Conservation (phyloP, 2,113 vertebrate genomes). For the Heterotis niloticus region DNA sequence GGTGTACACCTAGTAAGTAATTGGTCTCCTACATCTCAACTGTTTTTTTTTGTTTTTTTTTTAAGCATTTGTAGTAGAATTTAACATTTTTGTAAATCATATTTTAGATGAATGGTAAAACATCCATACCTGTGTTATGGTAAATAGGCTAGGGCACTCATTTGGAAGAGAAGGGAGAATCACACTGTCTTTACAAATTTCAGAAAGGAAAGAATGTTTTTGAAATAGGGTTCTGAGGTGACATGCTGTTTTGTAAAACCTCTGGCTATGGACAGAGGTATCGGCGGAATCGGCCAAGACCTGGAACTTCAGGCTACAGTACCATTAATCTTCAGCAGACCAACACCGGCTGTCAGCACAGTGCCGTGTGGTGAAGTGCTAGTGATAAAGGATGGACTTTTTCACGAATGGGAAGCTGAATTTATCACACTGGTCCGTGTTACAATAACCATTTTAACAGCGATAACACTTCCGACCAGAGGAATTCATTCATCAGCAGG, state of each 20-base stretch:
- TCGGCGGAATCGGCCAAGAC: not conserved
- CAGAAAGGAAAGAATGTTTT: not conserved
- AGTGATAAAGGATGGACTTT: slow-evolving; percentile 16
- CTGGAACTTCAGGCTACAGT: not conserved
- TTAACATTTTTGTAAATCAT: not conserved
- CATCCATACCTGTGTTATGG: not conserved
- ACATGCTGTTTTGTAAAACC: not conserved
- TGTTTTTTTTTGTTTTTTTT: too few species aligned
- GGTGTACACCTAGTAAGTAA: not conserved
- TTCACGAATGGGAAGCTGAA: slow-evolving; percentile 17
- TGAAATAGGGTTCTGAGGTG: slow-evolving; percentile 5
- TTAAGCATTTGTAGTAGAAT: slow-evolving; percentile 1
- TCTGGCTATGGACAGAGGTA: not conserved
- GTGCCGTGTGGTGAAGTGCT: not conserved
- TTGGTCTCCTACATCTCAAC: not conserved
- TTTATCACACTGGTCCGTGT: slow-evolving; percentile 18
- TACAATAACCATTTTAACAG: slow-evolving; percentile 23
- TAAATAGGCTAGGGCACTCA: slow-evolving; percentile 5
- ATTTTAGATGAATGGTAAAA: slow-evolving; percentile 11
- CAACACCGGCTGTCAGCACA: slow-evolving; percentile 7
- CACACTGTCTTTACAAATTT: not conserved
- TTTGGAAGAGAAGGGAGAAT: not conserved
- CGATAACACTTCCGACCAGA: slow-evolving; percentile 53
- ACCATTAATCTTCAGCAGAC: slow-evolving; percentile 16
- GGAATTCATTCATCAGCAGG: slow-evolving; percentile 25